These are phyloP conservation scores for Melanotaenia nigrans DNA, from an alignment of 2,797 vertebrate species.

Conservation along the genomic window DNA sequence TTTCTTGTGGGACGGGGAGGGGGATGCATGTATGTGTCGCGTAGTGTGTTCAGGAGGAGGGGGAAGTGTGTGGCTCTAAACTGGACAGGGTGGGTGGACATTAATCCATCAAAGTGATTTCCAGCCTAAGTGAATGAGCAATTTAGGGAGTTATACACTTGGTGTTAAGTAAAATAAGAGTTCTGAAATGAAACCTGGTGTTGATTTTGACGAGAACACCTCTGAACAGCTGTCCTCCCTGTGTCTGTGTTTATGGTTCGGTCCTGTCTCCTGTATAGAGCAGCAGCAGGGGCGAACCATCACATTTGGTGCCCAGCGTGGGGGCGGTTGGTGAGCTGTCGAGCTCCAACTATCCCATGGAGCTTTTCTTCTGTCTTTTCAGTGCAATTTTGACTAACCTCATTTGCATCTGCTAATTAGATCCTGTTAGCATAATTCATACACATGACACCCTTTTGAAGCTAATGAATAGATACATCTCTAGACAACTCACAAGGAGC, in stretches of 20 bases:
- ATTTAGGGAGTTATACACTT: background rate
- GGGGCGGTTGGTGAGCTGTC: conserved; percentile 87
- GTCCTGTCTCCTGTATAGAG: conserved; percentile 83
- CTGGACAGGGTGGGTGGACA: conserved; percentile 5
- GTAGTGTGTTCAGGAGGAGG: conserved; percentile 27
- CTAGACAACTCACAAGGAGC: conserved; percentile 85
- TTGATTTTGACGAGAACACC: conserved; percentile 41
- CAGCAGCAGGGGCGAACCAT: conserved; percentile 89
- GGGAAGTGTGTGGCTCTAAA: conserved; percentile 19
- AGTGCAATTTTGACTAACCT: conserved; percentile 86
- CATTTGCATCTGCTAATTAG: conserved; percentile 91
- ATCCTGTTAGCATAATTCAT: conserved; percentile 91
- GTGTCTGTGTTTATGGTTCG: conserved; percentile 81
- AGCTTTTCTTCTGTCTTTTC: conserved; percentile 88
- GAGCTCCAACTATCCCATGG: conserved; percentile 88
- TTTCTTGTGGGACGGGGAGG: conserved; percentile 48
- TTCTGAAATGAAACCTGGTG: conserved; percentile 17
- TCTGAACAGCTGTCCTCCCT: conserved; percentile 74
- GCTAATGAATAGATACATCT: conserved; percentile 90
- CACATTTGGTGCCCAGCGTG: conserved; percentile 89
- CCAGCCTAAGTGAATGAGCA: background rate
- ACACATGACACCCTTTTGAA: conserved; percentile 89
- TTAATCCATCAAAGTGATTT: background rate
- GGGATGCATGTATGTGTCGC: conserved; percentile 20
- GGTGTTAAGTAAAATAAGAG: background rate